Base-by-base conservation (phyloP, 2,888 invertebrate genomes). In the Seira ritae region DNA sequence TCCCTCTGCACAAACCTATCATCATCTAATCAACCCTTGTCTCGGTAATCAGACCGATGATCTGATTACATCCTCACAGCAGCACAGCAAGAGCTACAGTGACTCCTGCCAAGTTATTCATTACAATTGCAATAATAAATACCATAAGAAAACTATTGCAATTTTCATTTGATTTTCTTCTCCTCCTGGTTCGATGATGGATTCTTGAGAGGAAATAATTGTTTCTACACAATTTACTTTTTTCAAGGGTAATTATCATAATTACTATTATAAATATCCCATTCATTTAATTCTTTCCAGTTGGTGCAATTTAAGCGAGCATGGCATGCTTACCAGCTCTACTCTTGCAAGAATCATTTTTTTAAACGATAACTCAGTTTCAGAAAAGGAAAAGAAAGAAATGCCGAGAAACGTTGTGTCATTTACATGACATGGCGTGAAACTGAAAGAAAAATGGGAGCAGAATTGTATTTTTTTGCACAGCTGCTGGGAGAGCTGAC, bases 21-120 rank as follows among this genome's bases (percentile, higher is more conserved):
- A 83, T 83, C 83, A 83, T 83, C 83, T 70, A 83, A 83, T 83
- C 83, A 83, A 83, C 83, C 83, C 83, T 83, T 83, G 83, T 78
- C 77, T 68, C 69, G 68, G 77, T 78, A 83, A 83, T 78, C 73
- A 78, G 78, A 81, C 75, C 81, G 75, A 76, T 76, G 82, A 71
- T 82, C 77, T 71, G 82, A 82, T 82, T 82, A 72, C 76, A 22
- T 62, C 62, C 68, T n/a, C 73, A 67, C 62, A 20, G 70, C 62
- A 31, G n/a, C n/a, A n/a, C n/a, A n/a, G n/a, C n/a, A n/a, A n/a
- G n/a, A n/a, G n/a, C n/a, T n/a, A 31, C 62, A 80, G 81, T 50
- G 81, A 70, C 24, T 22, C 62, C 20, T 62, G 62, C 20, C 22
- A 4, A 17, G 6, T 60, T 10, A 60, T n/a, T 60, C 60, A n/a